Evolutionary conservation across 2,113 vertebrate species (phyloP), one percentile per base, ranked within the genome.

Genomic region (Aleadryas rufinucha): DNA sequence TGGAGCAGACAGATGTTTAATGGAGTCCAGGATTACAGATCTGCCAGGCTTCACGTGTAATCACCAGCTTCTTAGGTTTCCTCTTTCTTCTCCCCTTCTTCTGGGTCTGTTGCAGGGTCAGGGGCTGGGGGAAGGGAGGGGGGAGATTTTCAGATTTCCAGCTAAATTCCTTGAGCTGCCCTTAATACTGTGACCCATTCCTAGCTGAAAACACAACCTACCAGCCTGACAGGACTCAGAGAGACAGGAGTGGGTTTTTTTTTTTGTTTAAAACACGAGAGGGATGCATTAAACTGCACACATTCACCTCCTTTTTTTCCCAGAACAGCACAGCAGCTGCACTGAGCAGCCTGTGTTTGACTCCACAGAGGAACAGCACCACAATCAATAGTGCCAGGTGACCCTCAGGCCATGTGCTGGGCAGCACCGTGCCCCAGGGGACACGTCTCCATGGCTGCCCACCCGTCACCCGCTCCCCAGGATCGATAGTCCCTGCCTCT

Each of bases 1-100:
- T 91, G 94, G 91, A 42, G 54, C 84, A 97, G 96, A 98, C 97
- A 97, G 96, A 94, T 93, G 93, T 93, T 97, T 95, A 96, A 97
- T 83, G 87, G 90, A 83, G 90, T 19, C 96, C 87, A 71, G 95
- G 92, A 93, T 96, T 83, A 97, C 94, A 89, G 85, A 57, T 80
- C 93, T 85, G 91, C 94, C 93, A 79, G 50, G 57, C 84, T 85
- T 50, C 82, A 72, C 76, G 65, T 93, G 84, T 89, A 88, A 93
- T 96, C 91, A 90, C 84, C 78, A 66, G 87, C 79, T 90, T 95
- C 91, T 93, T 92, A 76, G 70, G 75, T 84, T 95, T 95, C 94
- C 87, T 79, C 72, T 63, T 68, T 68, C 84, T 93, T 87, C 37
- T 23, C 8, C 71, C 60, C 49, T 78, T 91, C 84, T 85, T 81